These are phyloP conservation scores for Epistrophe eligans DNA, from an alignment of 2,888 invertebrate genomes.

Conservation along the genomic window DNA sequence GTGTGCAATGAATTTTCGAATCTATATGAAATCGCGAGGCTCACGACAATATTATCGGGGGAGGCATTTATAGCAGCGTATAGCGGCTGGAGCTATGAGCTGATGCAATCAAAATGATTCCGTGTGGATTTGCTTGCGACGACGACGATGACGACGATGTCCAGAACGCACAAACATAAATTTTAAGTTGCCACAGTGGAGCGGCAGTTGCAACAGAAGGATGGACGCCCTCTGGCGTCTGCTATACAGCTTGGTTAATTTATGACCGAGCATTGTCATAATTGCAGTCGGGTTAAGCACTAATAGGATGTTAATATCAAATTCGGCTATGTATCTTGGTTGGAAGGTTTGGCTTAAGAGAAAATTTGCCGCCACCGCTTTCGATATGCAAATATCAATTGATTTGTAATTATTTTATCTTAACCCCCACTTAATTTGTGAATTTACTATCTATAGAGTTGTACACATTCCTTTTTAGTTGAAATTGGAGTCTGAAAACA, in stretches of 20 bases:
- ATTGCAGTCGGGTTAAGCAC: conserved; percentile 72
- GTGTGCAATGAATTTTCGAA: conserved; percentile 34
- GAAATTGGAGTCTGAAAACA: no score
- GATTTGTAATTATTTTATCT: not conserved
- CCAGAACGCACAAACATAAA: conserved; percentile 55
- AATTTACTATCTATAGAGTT: no score
- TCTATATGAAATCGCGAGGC: conserved; percentile 45
- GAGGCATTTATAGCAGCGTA: conserved; percentile 13
- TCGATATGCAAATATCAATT: not conserved
- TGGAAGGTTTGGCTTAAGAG: conserved; percentile 7
- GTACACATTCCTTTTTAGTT: no score
- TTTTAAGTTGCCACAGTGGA: conserved; percentile 31
- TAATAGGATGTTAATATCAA: conserved; percentile 72
- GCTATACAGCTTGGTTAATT: conserved; percentile 57
- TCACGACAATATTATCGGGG: conserved; percentile 13
- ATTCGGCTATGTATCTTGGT: conserved; percentile 55
- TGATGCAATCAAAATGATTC: conserved; percentile 68
- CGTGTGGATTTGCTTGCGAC: conserved; percentile 52
- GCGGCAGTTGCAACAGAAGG: conserved; percentile 36
- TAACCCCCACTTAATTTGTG: no score
- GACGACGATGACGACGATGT: conserved; percentile 64
- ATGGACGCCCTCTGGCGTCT: conserved; percentile 68
- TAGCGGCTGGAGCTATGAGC: conserved; percentile 33
- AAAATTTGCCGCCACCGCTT: not conserved
- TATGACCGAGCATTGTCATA: conserved; percentile 68